Percentiles rank a stretch among this genome's conserved stretches.
phyloP scores from a whole-genome alignment of 2,888 invertebrate species.

The Drosophila parthenogenetica region DNA sequence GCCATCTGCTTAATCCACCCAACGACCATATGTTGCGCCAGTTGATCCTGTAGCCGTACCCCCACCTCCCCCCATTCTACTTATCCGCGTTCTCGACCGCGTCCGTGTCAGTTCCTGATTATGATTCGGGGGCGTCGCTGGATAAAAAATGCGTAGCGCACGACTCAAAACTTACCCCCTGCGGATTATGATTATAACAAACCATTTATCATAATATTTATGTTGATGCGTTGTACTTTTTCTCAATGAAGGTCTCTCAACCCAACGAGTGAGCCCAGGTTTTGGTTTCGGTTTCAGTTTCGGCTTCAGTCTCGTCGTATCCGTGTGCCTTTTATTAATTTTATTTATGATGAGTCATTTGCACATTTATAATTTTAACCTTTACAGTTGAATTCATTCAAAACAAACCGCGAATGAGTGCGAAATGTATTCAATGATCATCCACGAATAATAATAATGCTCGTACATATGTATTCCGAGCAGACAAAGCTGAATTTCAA shows the following conservation, averaged over 20 bases:
- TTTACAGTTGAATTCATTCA: constrained; percentile 84
- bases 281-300: constrained; percentile 21
- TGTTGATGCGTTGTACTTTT: constrained; percentile 84
- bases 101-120: constrained; percentile 31
- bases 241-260: constrained; percentile 80
- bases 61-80: not conserved
- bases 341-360: constrained; percentile 85
- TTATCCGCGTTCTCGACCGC: not conserved
- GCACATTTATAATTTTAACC: constrained; percentile 84
- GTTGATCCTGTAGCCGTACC: constrained; percentile 45
- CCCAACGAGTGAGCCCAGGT: constrained; percentile 18
- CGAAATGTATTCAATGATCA: constrained; percentile 35
- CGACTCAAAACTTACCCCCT: constrained; percentile 83
- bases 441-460: constrained; percentile 31
- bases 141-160: constrained; percentile 73
- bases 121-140: constrained; percentile 44
- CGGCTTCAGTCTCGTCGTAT: constrained; percentile 35
- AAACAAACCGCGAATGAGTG: constrained; percentile 51
- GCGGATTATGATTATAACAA: constrained; percentile 83
- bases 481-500: constrained; percentile 23
- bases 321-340: constrained; percentile 80
- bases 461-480: constrained; percentile 24
- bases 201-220: constrained; percentile 85
- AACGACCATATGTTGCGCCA: constrained; percentile 83
- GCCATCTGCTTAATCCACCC: constrained; percentile 82